These are phyloP conservation scores for Copidosoma floridanum DNA, from an alignment of 1,140 invertebrate genomes.

Conservation along the genomic window DNA sequence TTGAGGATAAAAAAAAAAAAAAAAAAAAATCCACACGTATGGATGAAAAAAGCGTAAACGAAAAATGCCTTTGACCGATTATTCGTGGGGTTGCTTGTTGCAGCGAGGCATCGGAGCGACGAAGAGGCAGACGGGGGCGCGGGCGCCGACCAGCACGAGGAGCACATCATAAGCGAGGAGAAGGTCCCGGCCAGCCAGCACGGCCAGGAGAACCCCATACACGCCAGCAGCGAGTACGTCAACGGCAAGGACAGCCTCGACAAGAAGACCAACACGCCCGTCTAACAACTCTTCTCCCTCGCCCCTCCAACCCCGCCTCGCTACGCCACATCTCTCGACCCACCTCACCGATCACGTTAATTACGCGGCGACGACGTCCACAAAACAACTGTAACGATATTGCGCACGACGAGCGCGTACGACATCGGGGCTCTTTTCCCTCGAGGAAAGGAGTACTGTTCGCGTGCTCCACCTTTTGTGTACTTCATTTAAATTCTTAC, in stretches of 20 bases:
- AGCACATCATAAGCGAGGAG: conserved; percentile 50
- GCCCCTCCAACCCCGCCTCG: too few relatives aligned
- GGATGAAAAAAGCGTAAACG: not conserved
- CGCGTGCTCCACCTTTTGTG: too few relatives aligned
- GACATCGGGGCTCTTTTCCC: too few relatives aligned
- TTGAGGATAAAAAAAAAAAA: not conserved
- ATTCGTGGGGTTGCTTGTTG: conserved; percentile 56
- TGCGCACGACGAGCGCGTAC: too few relatives aligned
- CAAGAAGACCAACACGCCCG: conserved; percentile 54
- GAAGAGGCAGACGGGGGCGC: conserved; percentile 53
- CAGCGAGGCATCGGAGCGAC: conserved; percentile 56
- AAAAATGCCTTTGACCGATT: conserved; percentile 56
- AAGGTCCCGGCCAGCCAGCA: conserved; percentile 46
- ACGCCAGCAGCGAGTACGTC: conserved; percentile 54
- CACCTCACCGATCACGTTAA: too few relatives aligned
- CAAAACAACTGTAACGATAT: too few relatives aligned
- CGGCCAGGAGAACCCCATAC: conserved; percentile 54
- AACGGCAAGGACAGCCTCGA: conserved; percentile 52
- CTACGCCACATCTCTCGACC: too few relatives aligned
- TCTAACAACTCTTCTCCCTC: conserved; percentile 35
- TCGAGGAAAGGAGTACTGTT: too few relatives aligned
- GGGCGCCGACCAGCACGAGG: conserved; percentile 52
- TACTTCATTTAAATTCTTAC: too few relatives aligned
- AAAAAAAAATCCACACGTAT: conserved; percentile 29
- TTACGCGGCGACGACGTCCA: too few relatives aligned